phyloP scores from a whole-genome alignment of 2,113 vertebrate genomes.

The Glaucomys volans region DNA sequence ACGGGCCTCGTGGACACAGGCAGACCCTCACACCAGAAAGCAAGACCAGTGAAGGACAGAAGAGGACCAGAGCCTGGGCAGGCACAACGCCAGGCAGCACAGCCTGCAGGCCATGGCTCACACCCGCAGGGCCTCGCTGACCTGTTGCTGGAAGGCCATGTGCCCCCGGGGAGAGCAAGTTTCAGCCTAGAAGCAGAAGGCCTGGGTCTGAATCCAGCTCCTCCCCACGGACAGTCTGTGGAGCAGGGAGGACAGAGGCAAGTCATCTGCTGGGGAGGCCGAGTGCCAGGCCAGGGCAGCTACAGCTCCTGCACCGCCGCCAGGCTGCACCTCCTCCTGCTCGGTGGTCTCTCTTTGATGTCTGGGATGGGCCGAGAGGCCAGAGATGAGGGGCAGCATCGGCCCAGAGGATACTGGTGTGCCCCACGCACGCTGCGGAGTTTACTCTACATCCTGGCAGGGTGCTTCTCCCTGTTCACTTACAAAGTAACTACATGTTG shows the following conservation, averaged over 20 bases:
- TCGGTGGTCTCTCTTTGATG: background rate
- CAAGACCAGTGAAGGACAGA: background rate
- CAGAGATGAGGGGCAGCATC: background rate
- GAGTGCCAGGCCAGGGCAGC: rapidly evolving
- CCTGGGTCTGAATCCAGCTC: background rate
- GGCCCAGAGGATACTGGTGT: rapidly evolving
- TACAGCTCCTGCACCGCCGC: rapidly evolving
- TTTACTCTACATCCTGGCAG: background rate
- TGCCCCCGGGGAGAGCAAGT: rapidly evolving
- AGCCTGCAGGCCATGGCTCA: no score
- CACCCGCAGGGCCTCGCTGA: no score
- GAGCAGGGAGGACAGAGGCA: background rate
- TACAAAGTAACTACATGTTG: background rate
- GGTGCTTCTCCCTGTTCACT: background rate
- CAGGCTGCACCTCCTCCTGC: rapidly evolving
- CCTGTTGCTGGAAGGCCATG: background rate
- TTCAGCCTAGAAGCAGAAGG: background rate
- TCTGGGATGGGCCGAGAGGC: background rate
- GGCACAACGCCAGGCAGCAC: no score
- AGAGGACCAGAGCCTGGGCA: background rate
- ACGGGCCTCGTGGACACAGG: background rate
- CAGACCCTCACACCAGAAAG: background rate
- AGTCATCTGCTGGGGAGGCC: background rate
- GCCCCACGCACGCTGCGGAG: rapidly evolving
- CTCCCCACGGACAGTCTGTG: background rate